A percentile compares a stretch with the other conserved stretches of the same genome.
Conservation (phyloP, 1,140 invertebrate genomes). For the Meloidogyne chitwoodi region DNA sequence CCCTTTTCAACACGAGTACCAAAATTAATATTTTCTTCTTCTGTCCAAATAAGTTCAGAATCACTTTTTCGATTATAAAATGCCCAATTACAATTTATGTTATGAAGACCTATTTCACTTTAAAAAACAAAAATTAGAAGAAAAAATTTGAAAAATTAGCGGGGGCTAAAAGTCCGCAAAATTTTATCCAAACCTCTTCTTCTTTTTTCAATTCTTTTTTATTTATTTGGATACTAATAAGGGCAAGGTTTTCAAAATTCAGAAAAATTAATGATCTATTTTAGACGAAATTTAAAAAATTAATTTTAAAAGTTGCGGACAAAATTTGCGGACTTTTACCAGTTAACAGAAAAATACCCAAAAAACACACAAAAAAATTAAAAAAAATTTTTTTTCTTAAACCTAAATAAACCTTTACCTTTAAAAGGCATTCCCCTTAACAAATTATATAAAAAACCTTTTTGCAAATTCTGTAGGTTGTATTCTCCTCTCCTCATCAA, state of each 20-base stretch:
- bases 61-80: slow-evolving; percentile 32
- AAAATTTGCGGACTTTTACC: neutral
- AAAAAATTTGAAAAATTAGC: slow-evolving; percentile 11
- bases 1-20: slow-evolving; percentile 20
- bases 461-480: slow-evolving; percentile 36
- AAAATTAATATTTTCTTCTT: slow-evolving; percentile 9
- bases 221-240: too few relatives aligned
- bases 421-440: too few relatives aligned
- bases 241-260: too few relatives aligned
- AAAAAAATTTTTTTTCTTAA: too few relatives aligned
- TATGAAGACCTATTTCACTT: slow-evolving; percentile 2
- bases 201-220: too few relatives aligned
- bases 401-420: too few relatives aligned
- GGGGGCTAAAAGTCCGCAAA: neutral
- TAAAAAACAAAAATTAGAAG: neutral
- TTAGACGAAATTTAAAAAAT: too few relatives aligned
- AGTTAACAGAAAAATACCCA: too few relatives aligned
- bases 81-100: slow-evolving; percentile 24
- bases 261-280: too few relatives aligned
- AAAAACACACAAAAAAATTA: too few relatives aligned
- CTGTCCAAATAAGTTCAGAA: slow-evolving; percentile 26
- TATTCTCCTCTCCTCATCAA: slow-evolving; percentile 32
- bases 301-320: too few relatives aligned
- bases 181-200: too few relatives aligned
- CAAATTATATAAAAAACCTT: slow-evolving; percentile 16